Base-by-base conservation (phyloP, 2,797 vertebrate genomes). In the Buphagus erythrorhynchus region DNA sequence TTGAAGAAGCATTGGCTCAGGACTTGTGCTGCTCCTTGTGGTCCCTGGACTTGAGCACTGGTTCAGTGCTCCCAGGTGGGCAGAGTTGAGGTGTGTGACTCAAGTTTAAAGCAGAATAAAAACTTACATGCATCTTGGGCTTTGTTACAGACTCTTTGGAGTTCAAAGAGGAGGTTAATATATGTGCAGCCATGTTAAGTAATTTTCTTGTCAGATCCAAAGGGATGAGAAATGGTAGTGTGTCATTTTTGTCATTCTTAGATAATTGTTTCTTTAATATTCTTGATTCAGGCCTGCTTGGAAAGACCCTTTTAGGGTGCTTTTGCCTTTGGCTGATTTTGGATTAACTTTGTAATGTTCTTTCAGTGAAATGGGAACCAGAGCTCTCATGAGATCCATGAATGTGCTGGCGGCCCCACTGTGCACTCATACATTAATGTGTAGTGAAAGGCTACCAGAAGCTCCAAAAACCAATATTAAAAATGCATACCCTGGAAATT, bases 361-460 rank as follows among this genome's bases (percentile, higher is more conserved):
- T 29, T 10, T 72, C 28, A 78, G 33, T 1, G 3, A 33, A 59
- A 12, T 33, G 40, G 36, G 16, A 38, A 40, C 9, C 1, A 2
- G n/a, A 67, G 15, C 0, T 0, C n/a, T 25, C 3, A 2, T 54
- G 38, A 62, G 48, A 69, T 90, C 43, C 40, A 16, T 15, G 10
- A 40, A 46, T 13, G 16, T 46, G 17, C 31, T 88, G 74, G 26
- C 79, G 84, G 33, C 33, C 26, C 5, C 24, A 9, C 28, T 48
- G 22, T 43, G 43, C 35, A 36, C 36, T 31, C 0, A 0, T 26
- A 16, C 36, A 55, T 79, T 22, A 62, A 69, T 0, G 1, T 16
- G 21, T n/a, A 46, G 35, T n/a, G 22, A 38, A 76, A 67, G 33
- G 28, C 46, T 28, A 74, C 36, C 13, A 81, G 74, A 69, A 89